phyloP scores from a whole-genome alignment of 2,888 invertebrate species.

The Eupithecia subfuscata region DNA sequence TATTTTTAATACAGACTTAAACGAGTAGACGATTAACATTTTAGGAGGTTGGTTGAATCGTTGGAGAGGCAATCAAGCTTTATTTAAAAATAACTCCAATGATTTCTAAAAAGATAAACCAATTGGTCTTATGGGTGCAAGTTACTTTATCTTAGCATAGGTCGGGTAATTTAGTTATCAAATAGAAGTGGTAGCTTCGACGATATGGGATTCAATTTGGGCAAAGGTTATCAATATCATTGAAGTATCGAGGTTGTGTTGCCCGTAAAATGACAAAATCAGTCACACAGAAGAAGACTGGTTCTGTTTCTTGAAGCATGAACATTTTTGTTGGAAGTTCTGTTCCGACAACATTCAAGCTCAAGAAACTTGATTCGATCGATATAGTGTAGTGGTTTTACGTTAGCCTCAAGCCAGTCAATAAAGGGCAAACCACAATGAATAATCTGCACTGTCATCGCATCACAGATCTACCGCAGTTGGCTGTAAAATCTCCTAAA shows the following conservation, averaged over 20 bases:
- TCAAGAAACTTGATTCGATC: background rate
- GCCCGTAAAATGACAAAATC: background rate
- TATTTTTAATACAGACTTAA: background rate
- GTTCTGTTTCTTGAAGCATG: background rate
- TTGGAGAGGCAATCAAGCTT: background rate
- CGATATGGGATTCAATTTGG: conserved; percentile 14
- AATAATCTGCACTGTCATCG: background rate
- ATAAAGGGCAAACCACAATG: background rate
- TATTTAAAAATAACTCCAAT: background rate
- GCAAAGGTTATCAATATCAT: conserved; percentile 28
- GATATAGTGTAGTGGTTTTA: background rate
- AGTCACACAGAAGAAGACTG: background rate
- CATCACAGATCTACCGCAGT: conserved; percentile 10
- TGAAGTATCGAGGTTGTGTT: background rate
- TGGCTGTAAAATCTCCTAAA: conserved; percentile 8
- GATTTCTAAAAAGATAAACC: background rate
- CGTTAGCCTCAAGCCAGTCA: background rate
- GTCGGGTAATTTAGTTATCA: conserved; percentile 16
- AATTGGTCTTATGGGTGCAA: background rate
- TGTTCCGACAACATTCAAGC: background rate
- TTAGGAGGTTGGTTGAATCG: background rate
- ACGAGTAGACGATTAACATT: background rate
- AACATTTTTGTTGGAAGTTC: background rate
- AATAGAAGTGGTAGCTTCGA: conserved; percentile 15
- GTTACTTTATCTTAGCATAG: conserved; percentile 17